A percentile compares a stretch with the other conserved stretches of the same genome.
Evolutionary conservation across 1,140 invertebrate genomes (phyloP).

Genomic region (Diorhabda elongata): DNA sequence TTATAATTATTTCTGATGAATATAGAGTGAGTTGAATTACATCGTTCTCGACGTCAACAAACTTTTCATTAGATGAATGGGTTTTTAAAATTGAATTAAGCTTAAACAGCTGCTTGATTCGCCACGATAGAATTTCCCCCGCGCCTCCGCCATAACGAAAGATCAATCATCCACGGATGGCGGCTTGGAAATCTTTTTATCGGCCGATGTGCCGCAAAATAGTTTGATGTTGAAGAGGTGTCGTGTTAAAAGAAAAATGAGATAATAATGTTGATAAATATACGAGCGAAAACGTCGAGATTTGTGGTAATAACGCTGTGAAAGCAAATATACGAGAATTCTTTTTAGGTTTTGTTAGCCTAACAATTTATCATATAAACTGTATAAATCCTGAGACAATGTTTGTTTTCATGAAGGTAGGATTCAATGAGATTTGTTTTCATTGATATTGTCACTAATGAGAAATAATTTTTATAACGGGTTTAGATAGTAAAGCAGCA

Average conservation of each 20-base stretch:
- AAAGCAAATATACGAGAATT: not conserved
- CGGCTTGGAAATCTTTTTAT: not conserved
- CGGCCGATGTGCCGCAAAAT: not conserved
- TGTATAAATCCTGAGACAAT: too few species aligned
- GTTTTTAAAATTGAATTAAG: not conserved
- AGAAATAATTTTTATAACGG: too few species aligned
- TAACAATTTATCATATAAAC: too few species aligned
- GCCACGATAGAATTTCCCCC: not conserved
- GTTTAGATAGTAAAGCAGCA: too few species aligned
- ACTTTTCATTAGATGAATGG: too few species aligned
- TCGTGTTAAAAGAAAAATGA: constrained; percentile 1
- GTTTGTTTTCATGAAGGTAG: too few species aligned
- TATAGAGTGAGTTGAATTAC: too few species aligned
- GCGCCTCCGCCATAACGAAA: not conserved
- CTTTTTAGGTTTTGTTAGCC: too few species aligned
- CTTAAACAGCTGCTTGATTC: not conserved
- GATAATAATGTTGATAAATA: constrained; percentile 1
- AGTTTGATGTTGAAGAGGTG: not conserved
- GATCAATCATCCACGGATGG: constrained; percentile 1
- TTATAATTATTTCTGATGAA: too few species aligned
- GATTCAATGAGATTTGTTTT: too few species aligned
- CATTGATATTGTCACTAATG: too few species aligned
- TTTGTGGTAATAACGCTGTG: not conserved
- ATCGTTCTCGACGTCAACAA: too few species aligned
- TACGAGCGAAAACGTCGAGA: not conserved